These are phyloP conservation scores for Sitta carolinensis DNA, from an alignment of 2,797 vertebrate genomes.

Conservation along the genomic window DNA sequence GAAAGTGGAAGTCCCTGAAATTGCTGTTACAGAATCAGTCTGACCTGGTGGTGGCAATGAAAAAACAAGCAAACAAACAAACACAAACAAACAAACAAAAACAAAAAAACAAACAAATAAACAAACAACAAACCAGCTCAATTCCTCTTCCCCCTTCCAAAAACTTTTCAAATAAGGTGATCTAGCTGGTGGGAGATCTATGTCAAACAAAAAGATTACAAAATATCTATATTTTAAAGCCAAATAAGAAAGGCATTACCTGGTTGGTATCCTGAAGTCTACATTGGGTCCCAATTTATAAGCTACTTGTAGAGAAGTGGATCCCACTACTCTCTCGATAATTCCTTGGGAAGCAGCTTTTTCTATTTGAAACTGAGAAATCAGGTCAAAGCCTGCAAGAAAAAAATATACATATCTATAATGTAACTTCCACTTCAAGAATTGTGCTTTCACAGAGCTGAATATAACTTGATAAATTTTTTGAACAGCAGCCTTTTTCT, in stretches of 20 bases:
- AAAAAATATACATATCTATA: not conserved
- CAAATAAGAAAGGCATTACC: constrained; percentile 65
- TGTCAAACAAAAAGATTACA: not conserved
- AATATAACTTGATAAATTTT: not conserved
- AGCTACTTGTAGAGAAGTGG: constrained; percentile 80
- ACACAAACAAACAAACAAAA: no score
- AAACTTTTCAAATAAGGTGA: not conserved
- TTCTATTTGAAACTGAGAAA: constrained; percentile 90
- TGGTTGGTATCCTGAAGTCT: constrained; percentile 89
- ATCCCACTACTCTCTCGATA: constrained; percentile 81
- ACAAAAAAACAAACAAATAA: no score
- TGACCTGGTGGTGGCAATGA: not conserved
- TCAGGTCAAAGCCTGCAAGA: constrained; percentile 85
- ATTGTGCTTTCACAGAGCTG: not conserved
- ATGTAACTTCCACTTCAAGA: not conserved
- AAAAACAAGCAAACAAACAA: not conserved
- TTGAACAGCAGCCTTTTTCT: not conserved
- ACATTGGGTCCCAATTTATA: constrained; percentile 83
- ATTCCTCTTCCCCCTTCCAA: not conserved
- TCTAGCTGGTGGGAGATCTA: not conserved
- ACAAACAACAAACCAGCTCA: not conserved
- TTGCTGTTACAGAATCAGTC: not conserved
- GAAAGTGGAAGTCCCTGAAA: not conserved
- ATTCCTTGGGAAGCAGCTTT: constrained; percentile 83
- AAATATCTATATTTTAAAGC: not conserved